Percentiles rank a stretch among this genome's conserved stretches.
phyloP scores from a whole-genome alignment of 2,888 invertebrate species.

The Hofmannophila pseudospretella region DNA sequence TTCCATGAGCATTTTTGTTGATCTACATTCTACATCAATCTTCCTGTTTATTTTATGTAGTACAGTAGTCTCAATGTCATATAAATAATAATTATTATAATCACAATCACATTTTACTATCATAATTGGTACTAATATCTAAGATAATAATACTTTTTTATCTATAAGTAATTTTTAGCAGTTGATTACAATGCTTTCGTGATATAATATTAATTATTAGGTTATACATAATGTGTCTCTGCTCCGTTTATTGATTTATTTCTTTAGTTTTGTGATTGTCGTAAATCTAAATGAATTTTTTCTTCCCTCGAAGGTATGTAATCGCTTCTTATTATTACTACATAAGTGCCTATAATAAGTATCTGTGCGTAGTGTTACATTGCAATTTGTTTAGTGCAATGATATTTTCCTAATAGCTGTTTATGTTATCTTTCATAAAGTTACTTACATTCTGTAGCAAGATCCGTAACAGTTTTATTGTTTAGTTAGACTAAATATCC shows the following conservation, averaged over 20 bases:
- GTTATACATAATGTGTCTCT: background rate
- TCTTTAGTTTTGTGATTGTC: constrained; percentile 5
- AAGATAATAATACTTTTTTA: constrained; percentile 28
- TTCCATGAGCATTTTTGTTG: too few relatives aligned
- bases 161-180: constrained; percentile 28
- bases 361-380: too few relatives aligned
- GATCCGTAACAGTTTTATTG: too few relatives aligned
- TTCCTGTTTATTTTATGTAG: too few relatives aligned
- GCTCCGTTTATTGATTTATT: background rate
- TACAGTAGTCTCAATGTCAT: too few relatives aligned
- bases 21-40: too few relatives aligned
- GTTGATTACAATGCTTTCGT: constrained; percentile 19
- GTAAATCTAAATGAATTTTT: constrained; percentile 33
- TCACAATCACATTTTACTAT: constrained; percentile 30
- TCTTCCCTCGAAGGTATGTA: constrained; percentile 17
- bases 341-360: too few relatives aligned
- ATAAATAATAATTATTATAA: too few relatives aligned
- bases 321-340: too few relatives aligned
- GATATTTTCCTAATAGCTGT: background rate
- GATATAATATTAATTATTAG: constrained; percentile 1
- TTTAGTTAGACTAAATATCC: too few relatives aligned
- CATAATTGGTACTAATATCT: constrained; percentile 28
- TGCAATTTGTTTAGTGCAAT: background rate
- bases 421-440: too few relatives aligned
- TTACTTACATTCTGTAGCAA: too few relatives aligned